Conservation (phyloP, 2,113 vertebrate genomes). For the Conger conger region DNA sequence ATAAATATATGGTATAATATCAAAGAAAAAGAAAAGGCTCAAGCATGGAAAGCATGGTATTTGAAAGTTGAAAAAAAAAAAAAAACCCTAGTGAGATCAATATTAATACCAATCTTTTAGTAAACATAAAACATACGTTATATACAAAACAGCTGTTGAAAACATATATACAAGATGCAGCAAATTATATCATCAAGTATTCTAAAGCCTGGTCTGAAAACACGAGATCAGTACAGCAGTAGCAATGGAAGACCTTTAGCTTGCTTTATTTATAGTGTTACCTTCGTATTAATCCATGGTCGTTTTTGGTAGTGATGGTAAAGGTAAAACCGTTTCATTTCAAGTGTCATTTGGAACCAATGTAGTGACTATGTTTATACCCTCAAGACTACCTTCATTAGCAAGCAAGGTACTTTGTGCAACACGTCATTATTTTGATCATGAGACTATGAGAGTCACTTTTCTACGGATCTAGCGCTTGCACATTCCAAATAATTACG, state of each 20-base stretch:
- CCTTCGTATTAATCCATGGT: conserved; percentile 35
- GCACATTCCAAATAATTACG: conserved; percentile 61
- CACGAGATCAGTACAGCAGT: conserved; percentile 57
- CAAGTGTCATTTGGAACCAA: neutral
- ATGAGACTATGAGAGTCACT: conserved; percentile 52
- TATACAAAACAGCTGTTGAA: conserved; percentile 71
- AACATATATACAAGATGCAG: conserved; percentile 71
- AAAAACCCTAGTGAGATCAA: conserved; percentile 52
- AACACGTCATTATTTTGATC: conserved; percentile 62
- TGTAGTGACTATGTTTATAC: neutral
- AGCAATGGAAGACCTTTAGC: conserved; percentile 38
- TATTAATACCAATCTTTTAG: conserved; percentile 71
- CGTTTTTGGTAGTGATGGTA: conserved; percentile 24
- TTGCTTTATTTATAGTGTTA: conserved; percentile 41
- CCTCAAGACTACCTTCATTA: conserved; percentile 26
- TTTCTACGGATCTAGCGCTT: conserved; percentile 53
- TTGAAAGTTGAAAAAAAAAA: conserved; percentile 66
- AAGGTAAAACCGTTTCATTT: neutral
- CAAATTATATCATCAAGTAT: conserved; percentile 68
- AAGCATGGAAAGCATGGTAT: conserved; percentile 69
- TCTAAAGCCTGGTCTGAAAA: conserved; percentile 59
- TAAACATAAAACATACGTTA: conserved; percentile 71
- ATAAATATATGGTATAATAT: conserved; percentile 84
- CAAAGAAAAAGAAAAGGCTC: conserved; percentile 75
- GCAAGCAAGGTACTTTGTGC: conserved; percentile 72